Evolutionary conservation across 2,797 vertebrate species (phyloP).

Genomic region (Gorsachius magnificus): DNA sequence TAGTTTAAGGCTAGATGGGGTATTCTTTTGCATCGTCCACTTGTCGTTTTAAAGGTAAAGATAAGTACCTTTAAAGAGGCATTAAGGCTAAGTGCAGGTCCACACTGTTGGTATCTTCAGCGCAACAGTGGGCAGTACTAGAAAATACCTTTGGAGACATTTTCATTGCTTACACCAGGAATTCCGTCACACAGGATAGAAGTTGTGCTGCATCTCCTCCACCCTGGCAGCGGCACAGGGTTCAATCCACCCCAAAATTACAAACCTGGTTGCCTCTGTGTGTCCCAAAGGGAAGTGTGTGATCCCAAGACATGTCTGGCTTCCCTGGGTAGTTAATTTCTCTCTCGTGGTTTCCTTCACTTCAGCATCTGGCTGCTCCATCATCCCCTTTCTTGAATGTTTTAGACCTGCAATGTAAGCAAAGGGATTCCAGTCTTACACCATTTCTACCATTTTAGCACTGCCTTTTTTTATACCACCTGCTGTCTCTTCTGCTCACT

Average conservation of each 20-base stretch:
- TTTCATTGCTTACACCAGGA: not conserved
- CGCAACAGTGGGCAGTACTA: not conserved
- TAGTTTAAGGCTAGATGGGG: not conserved
- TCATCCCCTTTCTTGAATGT: not conserved
- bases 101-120: accelerated
- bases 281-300: not conserved
- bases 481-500: not conserved
- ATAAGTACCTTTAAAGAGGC: not conserved
- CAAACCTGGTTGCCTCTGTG: not conserved
- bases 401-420: not conserved
- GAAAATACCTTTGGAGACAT: not conserved
- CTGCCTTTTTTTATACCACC: not conserved
- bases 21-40: not conserved
- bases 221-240: not conserved
- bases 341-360: not conserved
- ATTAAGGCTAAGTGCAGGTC: not conserved
- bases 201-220: not conserved
- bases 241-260: not conserved
- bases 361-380: not conserved
- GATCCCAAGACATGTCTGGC: not conserved
- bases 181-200: not conserved
- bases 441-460: not conserved
- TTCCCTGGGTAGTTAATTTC: not conserved
- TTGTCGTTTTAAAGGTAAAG: not conserved
- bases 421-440: not conserved